Percentiles rank a stretch among this genome's conserved stretches.
These are phyloP conservation scores for Lutjanus campechanus DNA, from an alignment of 2,797 vertebrate species.

Conservation along the genomic window DNA sequence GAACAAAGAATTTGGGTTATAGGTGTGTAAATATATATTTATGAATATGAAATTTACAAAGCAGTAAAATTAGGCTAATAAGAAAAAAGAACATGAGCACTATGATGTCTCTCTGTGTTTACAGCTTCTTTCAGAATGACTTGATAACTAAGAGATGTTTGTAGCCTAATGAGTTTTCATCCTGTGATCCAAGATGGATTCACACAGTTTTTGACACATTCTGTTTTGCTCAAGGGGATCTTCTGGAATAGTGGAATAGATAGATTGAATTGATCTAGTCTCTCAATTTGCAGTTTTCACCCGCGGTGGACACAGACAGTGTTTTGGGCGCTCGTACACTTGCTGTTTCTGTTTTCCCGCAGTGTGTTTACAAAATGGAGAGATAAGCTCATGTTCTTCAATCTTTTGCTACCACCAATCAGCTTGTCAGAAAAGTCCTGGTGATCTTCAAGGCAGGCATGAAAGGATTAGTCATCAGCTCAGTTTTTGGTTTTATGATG, in stretches of 20 bases:
- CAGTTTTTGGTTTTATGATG: conserved; percentile 1
- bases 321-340: background rate
- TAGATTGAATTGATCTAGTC: background rate
- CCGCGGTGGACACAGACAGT: background rate
- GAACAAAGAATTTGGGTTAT: too few relatives aligned
- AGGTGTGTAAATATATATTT: too few relatives aligned
- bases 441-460: background rate
- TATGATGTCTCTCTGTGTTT: too few relatives aligned
- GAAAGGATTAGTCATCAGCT: conserved; percentile 12
- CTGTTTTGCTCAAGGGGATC: background rate
- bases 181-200: background rate
- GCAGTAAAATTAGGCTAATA: too few relatives aligned
- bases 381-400: background rate
- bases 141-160: background rate
- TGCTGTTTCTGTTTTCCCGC: background rate
- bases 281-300: background rate
- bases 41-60: too few relatives aligned
- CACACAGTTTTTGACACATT: conserved; percentile 1
- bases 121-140: background rate
- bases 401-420: background rate
- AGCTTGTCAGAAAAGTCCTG: conserved; percentile 12
- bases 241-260: background rate
- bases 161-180: background rate
- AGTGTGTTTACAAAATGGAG: background rate
- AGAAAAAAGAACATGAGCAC: too few relatives aligned